Base-by-base conservation (phyloP, 2,888 invertebrate genomes). In the Itoplectis maculator region DNA sequence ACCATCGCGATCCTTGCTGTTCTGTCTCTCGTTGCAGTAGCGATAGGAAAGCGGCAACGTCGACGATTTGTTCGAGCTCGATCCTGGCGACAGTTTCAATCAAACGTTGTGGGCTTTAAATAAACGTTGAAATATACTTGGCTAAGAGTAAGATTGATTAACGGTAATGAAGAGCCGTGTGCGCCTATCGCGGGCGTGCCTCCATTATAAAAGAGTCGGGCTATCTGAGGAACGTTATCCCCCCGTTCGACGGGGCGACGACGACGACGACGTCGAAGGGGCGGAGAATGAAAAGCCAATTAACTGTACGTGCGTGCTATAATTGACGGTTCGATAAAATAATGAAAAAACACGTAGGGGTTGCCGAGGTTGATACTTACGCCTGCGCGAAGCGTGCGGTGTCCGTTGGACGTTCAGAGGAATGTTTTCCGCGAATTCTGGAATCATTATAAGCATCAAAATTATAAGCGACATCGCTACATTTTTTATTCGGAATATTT, bases 401-500 rank as follows among this genome's bases (percentile, higher is more conserved):
- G 97, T 97, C 92, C 97, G 96, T 93, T 96, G 97, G 91, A 95
- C 97, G 88, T 97, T 96, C 90, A 96, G 95, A 87, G 97, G 97
- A 93, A 97, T 94, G 93, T 96, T 97, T 94, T 97, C 97, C 89
- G 96, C 97, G 93, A 96, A 96, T 95, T 97, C 97, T 97, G 94
- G 81, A 94, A 94, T 83, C 20, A 83, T 89, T 88, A 85, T 79
- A 63, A 86, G 84, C 72, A n/a, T n/a, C n/a, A n/a, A n/a, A n/a
- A n/a, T n/a, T n/a, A n/a, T n/a, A n/a, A n/a, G n/a, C n/a, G n/a
- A n/a, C n/a, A n/a, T n/a, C n/a, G n/a, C n/a, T n/a, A n/a, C n/a
- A n/a, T n/a, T n/a, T n/a, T n/a, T n/a, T n/a, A n/a, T n/a, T n/a
- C n/a, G n/a, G n/a, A n/a, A n/a, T n/a, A n/a, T n/a, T n/a, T n/a